Evolutionary conservation across 2,113 vertebrate species (phyloP).

Genomic region (Pan troglodytes): NHGRI_mPanTro3-v2.1_pri NC_072408.2:45306001-45306500

Average conservation of each 20-base stretch:
- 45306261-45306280: background rate
- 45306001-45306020: too few species aligned
- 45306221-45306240: conserved; percentile 30
- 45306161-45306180: conserved; percentile 6
- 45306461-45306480: conserved; percentile 6
- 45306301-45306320: background rate
- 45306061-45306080: too few species aligned
- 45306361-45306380: background rate
- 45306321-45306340: background rate
- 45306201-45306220: background rate
- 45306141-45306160: conserved; percentile 11
- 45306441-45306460: background rate
- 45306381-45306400: background rate
- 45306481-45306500: conserved; percentile 43
- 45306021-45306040: too few species aligned
- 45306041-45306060: too few species aligned
- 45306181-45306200: background rate
- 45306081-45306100: too few species aligned
- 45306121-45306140: background rate
- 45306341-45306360: background rate
- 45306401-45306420: too few species aligned
- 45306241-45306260: background rate
- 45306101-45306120: too few species aligned
- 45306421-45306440: background rate
- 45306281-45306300: background rate